Evolutionary conservation across 2,888 invertebrate species (phyloP).

Genomic region (Theretra japonica): DNA sequence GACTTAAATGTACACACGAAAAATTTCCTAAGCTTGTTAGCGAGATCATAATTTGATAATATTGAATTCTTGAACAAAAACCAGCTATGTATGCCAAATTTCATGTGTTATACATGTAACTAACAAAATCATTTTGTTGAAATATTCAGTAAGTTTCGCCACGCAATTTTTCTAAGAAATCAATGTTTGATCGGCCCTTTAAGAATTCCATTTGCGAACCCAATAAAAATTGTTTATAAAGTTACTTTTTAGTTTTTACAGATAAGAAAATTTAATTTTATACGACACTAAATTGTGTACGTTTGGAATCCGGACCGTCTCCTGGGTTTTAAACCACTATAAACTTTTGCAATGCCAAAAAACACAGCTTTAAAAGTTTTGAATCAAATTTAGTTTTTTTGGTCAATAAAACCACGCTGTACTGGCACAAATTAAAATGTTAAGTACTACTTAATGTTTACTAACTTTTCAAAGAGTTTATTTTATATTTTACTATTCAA

Average conservation of each 20-base stretch:
- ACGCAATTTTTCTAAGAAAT: conserved; percentile 1
- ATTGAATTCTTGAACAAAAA: not conserved
- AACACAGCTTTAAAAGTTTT: not conserved
- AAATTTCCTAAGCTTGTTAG: not conserved
- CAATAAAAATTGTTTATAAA: conserved; percentile 37
- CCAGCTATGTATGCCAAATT: not conserved
- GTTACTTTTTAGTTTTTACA: conserved; percentile 38
- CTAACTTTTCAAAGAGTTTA: too few species aligned
- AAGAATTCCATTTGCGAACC: conserved; percentile 27
- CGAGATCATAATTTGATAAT: not conserved
- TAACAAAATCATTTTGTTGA: conserved; percentile 14
- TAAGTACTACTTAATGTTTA: too few species aligned
- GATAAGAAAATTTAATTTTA: conserved; percentile 40
- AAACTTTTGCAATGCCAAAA: conserved; percentile 4
- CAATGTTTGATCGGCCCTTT: not conserved
- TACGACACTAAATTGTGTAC: conserved; percentile 39
- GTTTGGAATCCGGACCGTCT: not conserved
- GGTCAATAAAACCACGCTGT: not conserved
- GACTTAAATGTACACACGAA: not conserved
- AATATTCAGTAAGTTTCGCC: conserved; percentile 15
- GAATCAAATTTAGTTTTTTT: not conserved
- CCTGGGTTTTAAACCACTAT: conserved; percentile 5
- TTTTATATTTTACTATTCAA: too few species aligned
- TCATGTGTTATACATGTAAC: not conserved
- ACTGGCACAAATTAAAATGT: too few species aligned